Evolutionary conservation across 2,888 invertebrate genomes (phyloP), one percentile per base, ranked within the genome.

Genomic region (Parnassius orleans): DNA sequence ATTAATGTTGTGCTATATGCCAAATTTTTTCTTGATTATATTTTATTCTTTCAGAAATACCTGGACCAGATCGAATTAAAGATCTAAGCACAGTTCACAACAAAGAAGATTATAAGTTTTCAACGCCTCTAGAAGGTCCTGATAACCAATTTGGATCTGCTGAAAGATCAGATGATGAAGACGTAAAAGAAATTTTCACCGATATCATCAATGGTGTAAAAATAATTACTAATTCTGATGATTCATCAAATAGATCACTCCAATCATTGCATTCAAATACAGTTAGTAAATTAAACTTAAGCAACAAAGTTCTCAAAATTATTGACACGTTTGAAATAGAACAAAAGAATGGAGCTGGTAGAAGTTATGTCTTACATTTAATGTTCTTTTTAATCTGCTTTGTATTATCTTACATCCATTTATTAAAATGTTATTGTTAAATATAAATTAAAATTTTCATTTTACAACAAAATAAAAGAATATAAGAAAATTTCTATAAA

Each of bases 81-180:
- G 93, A 92, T 73, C 92, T 92, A 55, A 89, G 92, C 69, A 92
- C 93, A 47, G 83, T 86, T 56, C 81, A 81, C 61, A 88, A 83
- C 56, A 94, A 93, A 79, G 94, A 94, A 80, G 94, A 95, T 63
- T 85, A 78, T 69, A 85, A 82, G 58, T 89, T 86, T 67, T 84
- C 87, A 0, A 88, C 90, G 2, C 83, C 89, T 50, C 72, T 90
- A 70, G 87, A 90, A 74, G 87, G 85, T 1, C 94, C 95, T 68
- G 94, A 94, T 78, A 94, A 95, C 73, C 94, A 94, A 73, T 94
- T 93, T 68, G 95, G 95, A 33, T 95, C 95, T 12, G 95, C 95
- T 41, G 95, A 96, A 79, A 93, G 93, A 69, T 94, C 95, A 66
- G 94, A 94, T 72, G 95, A 95, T 69, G 93, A 93, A 74, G 93